Evolutionary conservation across 2,888 invertebrate genomes (phyloP).

Genomic region (Hirtodrosophila histrioides): DNA sequence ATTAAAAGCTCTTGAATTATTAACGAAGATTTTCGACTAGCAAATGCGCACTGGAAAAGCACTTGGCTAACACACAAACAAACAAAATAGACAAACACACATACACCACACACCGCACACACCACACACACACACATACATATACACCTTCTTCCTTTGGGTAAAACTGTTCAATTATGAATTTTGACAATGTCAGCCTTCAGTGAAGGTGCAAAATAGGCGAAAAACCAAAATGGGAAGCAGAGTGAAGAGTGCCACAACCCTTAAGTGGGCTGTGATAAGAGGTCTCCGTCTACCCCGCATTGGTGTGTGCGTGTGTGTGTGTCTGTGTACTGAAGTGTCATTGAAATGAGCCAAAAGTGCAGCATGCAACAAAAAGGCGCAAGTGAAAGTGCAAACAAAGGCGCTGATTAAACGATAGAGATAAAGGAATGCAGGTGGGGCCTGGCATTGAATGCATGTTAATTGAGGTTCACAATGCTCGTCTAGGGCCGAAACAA

Average conservation of each 20-base stretch:
- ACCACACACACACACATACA: constrained; percentile 25
- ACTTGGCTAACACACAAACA: constrained; percentile 56
- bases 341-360: constrained; percentile 56
- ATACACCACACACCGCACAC: constrained; percentile 31
- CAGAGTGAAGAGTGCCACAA: constrained; percentile 32
- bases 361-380: constrained; percentile 52
- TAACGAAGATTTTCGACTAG: constrained; percentile 75
- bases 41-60: constrained; percentile 69
- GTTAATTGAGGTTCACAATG: constrained; percentile 40
- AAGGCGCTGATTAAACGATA: constrained; percentile 71
- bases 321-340: constrained; percentile 42
- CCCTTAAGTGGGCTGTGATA: constrained; percentile 58
- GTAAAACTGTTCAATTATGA: constrained; percentile 75
- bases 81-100: constrained; percentile 15
- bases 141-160: constrained; percentile 14
- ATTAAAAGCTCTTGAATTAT: constrained; percentile 80
- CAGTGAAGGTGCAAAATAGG: constrained; percentile 71
- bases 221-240: constrained; percentile 47
- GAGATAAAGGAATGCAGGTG: constrained; percentile 31
- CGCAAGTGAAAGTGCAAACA: constrained; percentile 73
- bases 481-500: background rate
- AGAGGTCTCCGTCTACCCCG: constrained; percentile 20
- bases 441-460: constrained; percentile 37
- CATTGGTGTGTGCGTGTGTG: constrained; percentile 1
- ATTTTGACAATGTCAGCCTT: constrained; percentile 72